Evolutionary conservation across 2,113 vertebrate genomes (phyloP).

Genomic region (Phalacrocorax aristotelis): DNA sequence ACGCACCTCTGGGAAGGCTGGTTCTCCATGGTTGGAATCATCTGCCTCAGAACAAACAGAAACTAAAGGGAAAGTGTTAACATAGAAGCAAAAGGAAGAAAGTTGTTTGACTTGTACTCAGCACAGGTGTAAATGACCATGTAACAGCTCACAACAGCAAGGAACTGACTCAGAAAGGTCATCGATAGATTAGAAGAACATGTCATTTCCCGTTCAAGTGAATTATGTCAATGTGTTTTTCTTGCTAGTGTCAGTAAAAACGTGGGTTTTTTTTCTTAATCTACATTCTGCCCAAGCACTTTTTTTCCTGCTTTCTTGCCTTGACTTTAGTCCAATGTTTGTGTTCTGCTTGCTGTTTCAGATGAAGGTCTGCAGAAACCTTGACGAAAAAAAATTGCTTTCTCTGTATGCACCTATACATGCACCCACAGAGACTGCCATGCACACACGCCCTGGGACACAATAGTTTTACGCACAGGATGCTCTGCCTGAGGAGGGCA

Average conservation of each 20-base stretch:
- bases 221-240: conserved; percentile 12
- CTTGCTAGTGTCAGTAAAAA: not conserved
- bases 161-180: not conserved
- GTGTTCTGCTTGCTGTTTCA: conserved; percentile 32
- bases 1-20: not conserved
- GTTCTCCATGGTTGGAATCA: not conserved
- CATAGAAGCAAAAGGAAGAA: rapidly evolving
- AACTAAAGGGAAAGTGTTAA: not conserved
- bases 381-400: conserved; percentile 6
- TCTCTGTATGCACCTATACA: not conserved
- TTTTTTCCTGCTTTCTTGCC: not conserved
- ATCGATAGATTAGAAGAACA: not conserved
- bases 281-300: not conserved
- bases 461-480: conserved; percentile 83
- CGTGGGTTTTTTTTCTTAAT: not conserved
- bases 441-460: conserved; percentile 26
- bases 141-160: not conserved
- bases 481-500: conserved; percentile 55
- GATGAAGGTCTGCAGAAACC: conserved; percentile 32
- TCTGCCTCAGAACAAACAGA: not conserved
- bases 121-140: not conserved
- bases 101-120: not conserved
- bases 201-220: not conserved
- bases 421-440: not conserved
- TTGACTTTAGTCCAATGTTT: conserved; percentile 29